Evolutionary conservation across 2,797 vertebrate genomes (phyloP).

Genomic region (Gambelia wislizenii): DNA sequence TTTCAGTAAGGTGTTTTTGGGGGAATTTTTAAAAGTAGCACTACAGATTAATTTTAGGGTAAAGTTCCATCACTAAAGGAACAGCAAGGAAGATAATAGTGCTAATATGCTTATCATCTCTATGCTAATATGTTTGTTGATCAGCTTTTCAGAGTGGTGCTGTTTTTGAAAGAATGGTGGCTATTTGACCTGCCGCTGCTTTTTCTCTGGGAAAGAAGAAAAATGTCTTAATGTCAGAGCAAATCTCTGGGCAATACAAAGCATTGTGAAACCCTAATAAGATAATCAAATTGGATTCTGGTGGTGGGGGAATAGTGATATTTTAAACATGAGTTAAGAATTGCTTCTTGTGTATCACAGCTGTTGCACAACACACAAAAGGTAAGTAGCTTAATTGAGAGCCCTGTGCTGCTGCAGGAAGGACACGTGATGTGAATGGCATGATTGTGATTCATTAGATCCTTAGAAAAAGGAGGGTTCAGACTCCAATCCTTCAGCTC

Average conservation of each 20-base stretch:
- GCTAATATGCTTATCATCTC: conserved; percentile 49
- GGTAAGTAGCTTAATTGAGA: conserved; percentile 52
- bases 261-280: conserved; percentile 29
- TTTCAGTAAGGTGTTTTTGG: not conserved
- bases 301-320: conserved; percentile 52
- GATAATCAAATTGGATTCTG: conserved; percentile 54
- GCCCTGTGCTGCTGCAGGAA: conserved; percentile 26
- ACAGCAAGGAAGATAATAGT: not conserved
- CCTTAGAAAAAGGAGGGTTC: conserved; percentile 57
- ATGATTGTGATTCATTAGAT: conserved; percentile 65
- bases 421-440: conserved; percentile 41
- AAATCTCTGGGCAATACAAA: conserved; percentile 44
- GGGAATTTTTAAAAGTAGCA: not conserved
- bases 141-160: conserved; percentile 52
- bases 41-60: not conserved
- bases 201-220: conserved; percentile 38
- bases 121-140: conserved; percentile 37
- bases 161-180: conserved; percentile 45
- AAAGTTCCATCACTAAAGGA: not conserved
- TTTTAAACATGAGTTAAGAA: conserved; percentile 41
- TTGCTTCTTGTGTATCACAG: conserved; percentile 41
- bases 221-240: conserved; percentile 34
- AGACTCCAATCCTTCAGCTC: conserved; percentile 48
- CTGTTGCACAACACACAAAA: conserved; percentile 33
- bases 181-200: conserved; percentile 9